phyloP scores from a whole-genome alignment of 2,113 vertebrate species.

The Nipponia nippon region DNA sequence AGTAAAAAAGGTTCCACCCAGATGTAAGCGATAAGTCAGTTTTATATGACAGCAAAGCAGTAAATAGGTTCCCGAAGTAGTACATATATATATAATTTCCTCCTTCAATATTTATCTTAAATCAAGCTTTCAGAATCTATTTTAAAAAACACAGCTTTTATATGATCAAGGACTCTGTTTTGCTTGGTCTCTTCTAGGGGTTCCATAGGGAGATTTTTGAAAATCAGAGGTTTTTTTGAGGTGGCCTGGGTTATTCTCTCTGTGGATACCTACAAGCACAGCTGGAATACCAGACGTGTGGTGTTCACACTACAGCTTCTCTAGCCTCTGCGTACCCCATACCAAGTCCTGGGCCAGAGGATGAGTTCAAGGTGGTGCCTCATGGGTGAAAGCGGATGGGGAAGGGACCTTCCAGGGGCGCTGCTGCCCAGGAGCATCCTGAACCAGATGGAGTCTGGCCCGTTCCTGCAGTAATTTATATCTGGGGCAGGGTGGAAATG shows the following conservation, averaged over 20 bases:
- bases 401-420: background rate
- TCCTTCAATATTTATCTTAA: background rate
- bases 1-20: constrained; percentile 3
- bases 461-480: background rate
- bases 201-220: background rate
- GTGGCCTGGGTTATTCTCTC: background rate
- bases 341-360: background rate
- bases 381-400: background rate
- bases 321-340: background rate
- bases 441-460: background rate
- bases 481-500: background rate
- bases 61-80: background rate
- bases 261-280: background rate
- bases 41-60: constrained; percentile 15
- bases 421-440: background rate
- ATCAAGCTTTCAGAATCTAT: background rate
- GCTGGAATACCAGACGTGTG: background rate
- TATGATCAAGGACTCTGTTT: background rate
- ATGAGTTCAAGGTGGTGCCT: background rate
- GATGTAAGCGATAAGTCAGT: background rate
- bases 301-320: background rate
- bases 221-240: background rate
- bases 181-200: background rate
- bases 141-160: background rate
- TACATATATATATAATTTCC: background rate